A percentile compares a stretch with the other conserved stretches of the same genome.
These are phyloP conservation scores for Rostratula benghalensis DNA, from an alignment of 2,113 vertebrate species.

Conservation along the genomic window DNA sequence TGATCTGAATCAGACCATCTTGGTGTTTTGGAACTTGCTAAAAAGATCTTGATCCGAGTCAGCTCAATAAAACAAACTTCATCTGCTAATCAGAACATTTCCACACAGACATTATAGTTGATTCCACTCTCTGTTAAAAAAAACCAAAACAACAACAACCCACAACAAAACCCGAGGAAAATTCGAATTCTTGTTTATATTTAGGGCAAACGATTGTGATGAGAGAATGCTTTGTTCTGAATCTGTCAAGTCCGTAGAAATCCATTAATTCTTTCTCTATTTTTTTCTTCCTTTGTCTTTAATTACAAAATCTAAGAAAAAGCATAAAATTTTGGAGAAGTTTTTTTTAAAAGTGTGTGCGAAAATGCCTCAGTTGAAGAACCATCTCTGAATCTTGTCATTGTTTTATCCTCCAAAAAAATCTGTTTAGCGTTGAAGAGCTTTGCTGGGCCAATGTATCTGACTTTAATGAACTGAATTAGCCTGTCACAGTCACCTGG, in stretches of 20 bases:
- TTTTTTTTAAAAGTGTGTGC: neutral
- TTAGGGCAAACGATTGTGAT: neutral
- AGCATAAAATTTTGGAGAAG: neutral
- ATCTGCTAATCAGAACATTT: neutral
- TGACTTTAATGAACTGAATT: neutral
- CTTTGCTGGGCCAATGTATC: neutral
- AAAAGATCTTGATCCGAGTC: neutral
- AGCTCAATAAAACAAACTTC: neutral
- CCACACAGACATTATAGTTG: neutral
- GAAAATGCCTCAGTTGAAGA: neutral
- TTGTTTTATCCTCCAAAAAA: neutral
- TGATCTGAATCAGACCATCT: neutral
- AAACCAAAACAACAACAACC: neutral
- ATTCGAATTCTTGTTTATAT: neutral
- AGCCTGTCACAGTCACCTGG: neutral
- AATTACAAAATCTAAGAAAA: neutral
- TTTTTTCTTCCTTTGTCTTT: neutral
- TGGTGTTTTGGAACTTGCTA: neutral
- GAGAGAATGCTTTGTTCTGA: neutral
- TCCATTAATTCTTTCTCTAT: neutral
- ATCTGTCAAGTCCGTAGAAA: neutral
- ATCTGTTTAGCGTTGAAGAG: neutral
- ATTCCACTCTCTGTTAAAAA: neutral
- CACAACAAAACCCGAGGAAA: too few species aligned
- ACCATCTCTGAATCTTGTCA: neutral